Conservation (phyloP, 2,797 vertebrate genomes). For the Tolypeutes matacus region DNA sequence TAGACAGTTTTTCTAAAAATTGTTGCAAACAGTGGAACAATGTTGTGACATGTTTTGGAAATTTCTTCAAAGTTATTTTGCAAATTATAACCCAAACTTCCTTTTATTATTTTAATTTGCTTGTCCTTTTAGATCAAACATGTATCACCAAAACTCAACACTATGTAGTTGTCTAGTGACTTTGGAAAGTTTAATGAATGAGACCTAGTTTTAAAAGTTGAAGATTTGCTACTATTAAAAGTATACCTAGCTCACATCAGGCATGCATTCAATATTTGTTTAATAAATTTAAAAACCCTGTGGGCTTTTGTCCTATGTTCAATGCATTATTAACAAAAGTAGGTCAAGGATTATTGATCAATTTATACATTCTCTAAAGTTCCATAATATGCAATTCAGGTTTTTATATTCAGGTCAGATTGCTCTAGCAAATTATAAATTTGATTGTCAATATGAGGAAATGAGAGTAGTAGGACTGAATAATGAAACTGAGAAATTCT, state of each 20-base stretch:
- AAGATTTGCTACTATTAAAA: background rate
- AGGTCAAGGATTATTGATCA: background rate
- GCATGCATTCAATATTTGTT: background rate
- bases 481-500: background rate
- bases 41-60: background rate
- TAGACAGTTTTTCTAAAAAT: slow-evolving; percentile 30
- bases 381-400: background rate
- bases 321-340: background rate
- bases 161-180: background rate
- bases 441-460: background rate
- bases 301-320: background rate
- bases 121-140: background rate
- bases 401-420: background rate
- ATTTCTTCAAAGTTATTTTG: slow-evolving; percentile 28
- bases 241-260: background rate
- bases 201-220: background rate
- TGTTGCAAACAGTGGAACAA: slow-evolving; percentile 31
- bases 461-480: background rate
- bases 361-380: background rate
- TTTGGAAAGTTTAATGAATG: background rate
- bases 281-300: background rate
- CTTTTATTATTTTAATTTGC: slow-evolving; percentile 5
- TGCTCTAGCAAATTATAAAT: background rate
- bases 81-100: slow-evolving; percentile 2
- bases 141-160: background rate